Percentiles rank a stretch among this genome's conserved stretches.
Evolutionary conservation across 2,113 vertebrate genomes (phyloP).

Genomic region (Catharus minimus): DNA sequence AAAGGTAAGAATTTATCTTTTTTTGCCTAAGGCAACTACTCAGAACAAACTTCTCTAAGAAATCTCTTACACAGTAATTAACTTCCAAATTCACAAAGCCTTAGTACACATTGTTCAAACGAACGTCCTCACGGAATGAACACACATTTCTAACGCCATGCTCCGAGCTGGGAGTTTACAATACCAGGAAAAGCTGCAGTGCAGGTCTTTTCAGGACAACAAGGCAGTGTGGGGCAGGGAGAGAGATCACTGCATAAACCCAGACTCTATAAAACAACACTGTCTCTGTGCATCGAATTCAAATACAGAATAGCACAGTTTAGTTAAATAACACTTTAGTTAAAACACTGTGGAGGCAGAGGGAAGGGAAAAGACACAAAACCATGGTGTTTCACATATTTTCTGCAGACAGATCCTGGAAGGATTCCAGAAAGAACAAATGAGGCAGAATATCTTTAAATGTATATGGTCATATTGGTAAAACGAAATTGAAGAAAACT

Average conservation of each 20-base stretch:
- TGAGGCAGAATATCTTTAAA: neutral
- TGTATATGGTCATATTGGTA: neutral
- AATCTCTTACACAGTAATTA: neutral
- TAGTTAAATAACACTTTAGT: neutral
- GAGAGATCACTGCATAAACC: neutral
- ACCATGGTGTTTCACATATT: neutral
- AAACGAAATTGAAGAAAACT: neutral
- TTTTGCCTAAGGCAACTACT: neutral
- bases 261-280: neutral
- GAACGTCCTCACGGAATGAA: neutral
- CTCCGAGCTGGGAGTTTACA: neutral
- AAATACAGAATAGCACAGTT: neutral
- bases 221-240: accelerated
- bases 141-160: neutral
- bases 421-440: neutral
- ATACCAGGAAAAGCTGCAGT: neutral
- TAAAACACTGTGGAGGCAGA: neutral
- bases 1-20: neutral
- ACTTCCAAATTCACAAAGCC: neutral
- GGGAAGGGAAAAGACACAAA: neutral
- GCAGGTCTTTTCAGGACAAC: neutral
- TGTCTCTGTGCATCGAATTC: neutral
- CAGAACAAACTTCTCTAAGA: neutral
- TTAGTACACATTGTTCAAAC: neutral
- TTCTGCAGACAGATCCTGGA: neutral